Conservation (phyloP, 2,888 invertebrate genomes). For the Nysson spinosus region DNA sequence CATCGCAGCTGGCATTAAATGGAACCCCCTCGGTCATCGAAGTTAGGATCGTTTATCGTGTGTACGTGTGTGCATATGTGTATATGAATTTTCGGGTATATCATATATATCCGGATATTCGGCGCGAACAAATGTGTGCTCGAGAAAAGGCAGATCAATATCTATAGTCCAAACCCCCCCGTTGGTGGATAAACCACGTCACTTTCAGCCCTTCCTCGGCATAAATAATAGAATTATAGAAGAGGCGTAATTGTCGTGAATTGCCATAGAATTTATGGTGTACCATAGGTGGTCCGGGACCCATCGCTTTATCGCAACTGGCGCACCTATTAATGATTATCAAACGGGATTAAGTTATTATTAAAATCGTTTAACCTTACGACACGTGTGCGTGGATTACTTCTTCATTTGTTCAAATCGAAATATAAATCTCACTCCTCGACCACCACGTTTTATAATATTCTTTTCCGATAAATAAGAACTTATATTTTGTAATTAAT, state of each 20-base stretch:
- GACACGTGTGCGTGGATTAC: conserved; percentile 13
- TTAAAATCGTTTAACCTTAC: conserved; percentile 17
- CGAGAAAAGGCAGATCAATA: conserved; percentile 60
- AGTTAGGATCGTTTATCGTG: conserved; percentile 12
- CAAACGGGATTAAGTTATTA: conserved; percentile 43
- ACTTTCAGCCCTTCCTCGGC: conserved; percentile 31
- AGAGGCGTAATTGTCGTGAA: conserved; percentile 67
- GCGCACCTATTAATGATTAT: conserved; percentile 26
- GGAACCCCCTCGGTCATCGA: conserved; percentile 26
- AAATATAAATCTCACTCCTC: conserved; percentile 18
- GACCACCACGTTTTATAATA: conserved; percentile 19
- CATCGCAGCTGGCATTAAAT: conserved; percentile 40
- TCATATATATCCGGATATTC: conserved; percentile 14
- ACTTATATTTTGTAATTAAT: conserved; percentile 30
- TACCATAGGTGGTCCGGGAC: conserved; percentile 52
- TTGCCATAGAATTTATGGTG: conserved; percentile 63
- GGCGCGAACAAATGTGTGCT: conserved; percentile 23
- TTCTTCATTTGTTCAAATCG: no score
- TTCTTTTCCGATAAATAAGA: background rate
- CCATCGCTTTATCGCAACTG: conserved; percentile 2
- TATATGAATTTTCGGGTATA: background rate
- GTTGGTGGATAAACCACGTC: conserved; percentile 35
- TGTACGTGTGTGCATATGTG: background rate
- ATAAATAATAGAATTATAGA: conserved; percentile 62
- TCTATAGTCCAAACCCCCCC: conserved; percentile 24